Base-by-base conservation (phyloP, 2,113 vertebrate genomes). In the Plecturocebus donacophilus region DNA sequence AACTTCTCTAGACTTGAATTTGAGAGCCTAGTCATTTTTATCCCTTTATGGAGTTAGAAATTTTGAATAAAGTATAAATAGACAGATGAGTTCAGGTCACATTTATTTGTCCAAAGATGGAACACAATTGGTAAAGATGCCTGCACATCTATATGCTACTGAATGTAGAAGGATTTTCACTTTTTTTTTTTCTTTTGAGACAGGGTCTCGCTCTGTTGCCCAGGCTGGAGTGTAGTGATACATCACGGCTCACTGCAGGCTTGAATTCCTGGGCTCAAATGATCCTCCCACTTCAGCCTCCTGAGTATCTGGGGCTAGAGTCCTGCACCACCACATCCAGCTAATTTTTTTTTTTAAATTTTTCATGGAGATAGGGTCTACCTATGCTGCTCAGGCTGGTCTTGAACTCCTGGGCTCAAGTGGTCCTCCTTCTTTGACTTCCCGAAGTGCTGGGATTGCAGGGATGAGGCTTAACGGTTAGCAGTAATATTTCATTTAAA, bases 31-130 rank as follows among this genome's bases (percentile, higher is more conserved):
- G 81, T 49, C 61, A 90, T 75, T 95, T 94, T 66, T 90, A 97
- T 66, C 25, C n/a, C 66, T 64, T 64, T 64, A 95, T 84, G 58
- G 84, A 84, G 81, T 95, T 42, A 84, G 90, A 84, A 94, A 90
- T 96, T 95, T 95, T 94, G 90, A 92, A 81, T 96, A 83, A 95
- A 97, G 89, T 87, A 81, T 54, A 96, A 89, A 82, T 64, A 95
- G 92, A 95, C n/a, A 83, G 79, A 92, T 79, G 73, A 91, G 25
- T 88, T 89, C 32, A 70, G n/a, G 89, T 97, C 8, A 1, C 32
- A 84, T 94, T 97, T 87, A 52, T 25, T 95, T 97, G 94, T 75
- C 93, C 92, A 96, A 96, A 94, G 95, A 87, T 79, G 93, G 70
- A 97, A 79, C 38, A 68, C 16, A 73, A 93, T 79, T 90, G 49